These are phyloP conservation scores for Eumacrocentrus americanus DNA, from an alignment of 2,888 invertebrate species.

Conservation along the genomic window DNA sequence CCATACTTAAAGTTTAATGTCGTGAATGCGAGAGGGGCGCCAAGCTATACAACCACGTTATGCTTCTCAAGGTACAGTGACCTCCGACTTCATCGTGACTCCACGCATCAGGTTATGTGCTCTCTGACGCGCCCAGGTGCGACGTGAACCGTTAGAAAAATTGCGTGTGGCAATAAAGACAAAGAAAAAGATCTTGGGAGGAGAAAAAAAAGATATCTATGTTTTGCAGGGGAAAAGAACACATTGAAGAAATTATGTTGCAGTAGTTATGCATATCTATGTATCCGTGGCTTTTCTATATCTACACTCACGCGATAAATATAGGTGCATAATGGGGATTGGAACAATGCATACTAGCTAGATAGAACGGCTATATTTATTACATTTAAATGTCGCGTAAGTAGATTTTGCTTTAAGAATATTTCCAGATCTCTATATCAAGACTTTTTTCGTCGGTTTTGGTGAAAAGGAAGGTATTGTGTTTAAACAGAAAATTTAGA, in stretches of 20 bases:
- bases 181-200: conserved; percentile 16
- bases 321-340: conserved; percentile 24
- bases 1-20: conserved; percentile 18
- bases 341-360: conserved; percentile 23
- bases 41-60: not conserved
- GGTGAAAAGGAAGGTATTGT: not conserved
- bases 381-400: conserved; percentile 1
- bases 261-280: not conserved
- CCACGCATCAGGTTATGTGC: conserved; percentile 20
- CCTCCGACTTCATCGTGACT: conserved; percentile 41
- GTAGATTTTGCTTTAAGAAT: not conserved
- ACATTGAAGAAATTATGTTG: not conserved
- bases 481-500: not conserved
- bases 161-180: conserved; percentile 34
- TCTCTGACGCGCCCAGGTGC: conserved; percentile 42
- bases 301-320: conserved; percentile 19
- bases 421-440: not conserved
- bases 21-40: not conserved
- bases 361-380: conserved; percentile 25
- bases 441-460: no score
- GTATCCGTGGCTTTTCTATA: not conserved
- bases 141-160: conserved; percentile 43
- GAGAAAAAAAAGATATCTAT: not conserved
- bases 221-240: not conserved
- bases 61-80: conserved; percentile 40